Percentiles rank a stretch among this genome's conserved stretches.
phyloP scores from a whole-genome alignment of 2,113 vertebrate species.

The human region GRCh38 chr12:93044001-93044500 shows the following conservation, averaged over 20 bases:
- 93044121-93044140: background rate
- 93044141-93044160: background rate
- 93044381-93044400: background rate
- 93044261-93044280: background rate
- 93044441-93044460: background rate
- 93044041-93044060: background rate
- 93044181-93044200: background rate
- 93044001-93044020: background rate
- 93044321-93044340: background rate
- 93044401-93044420: background rate
- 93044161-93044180: background rate
- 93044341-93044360: background rate
- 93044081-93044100: background rate
- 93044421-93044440: background rate
- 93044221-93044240: background rate
- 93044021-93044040: background rate
- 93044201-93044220: background rate
- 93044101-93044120: background rate
- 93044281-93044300: background rate
- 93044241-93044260: background rate
- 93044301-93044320: background rate
- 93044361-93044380: conserved; percentile 24
- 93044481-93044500: background rate
- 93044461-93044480: background rate
- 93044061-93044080: background rate